Percentiles rank a stretch among this genome's conserved stretches.
Evolutionary conservation across 2,113 vertebrate species (phyloP).

Genomic region (Chionis minor): DNA sequence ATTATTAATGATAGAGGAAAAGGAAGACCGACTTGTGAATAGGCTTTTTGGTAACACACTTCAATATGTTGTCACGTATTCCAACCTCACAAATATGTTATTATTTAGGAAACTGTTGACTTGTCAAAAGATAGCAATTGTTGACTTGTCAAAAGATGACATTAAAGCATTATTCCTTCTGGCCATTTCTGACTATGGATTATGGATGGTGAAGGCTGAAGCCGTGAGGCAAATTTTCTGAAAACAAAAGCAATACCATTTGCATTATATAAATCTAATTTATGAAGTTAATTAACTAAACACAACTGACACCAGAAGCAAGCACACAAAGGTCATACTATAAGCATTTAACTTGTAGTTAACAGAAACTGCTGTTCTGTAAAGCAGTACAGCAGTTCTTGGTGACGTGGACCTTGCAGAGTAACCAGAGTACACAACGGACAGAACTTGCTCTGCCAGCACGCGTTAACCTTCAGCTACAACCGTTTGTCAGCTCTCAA

Average conservation of each 20-base stretch:
- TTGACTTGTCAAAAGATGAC: not conserved
- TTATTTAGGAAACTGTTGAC: not conserved
- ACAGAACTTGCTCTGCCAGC: not conserved
- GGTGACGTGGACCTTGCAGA: not conserved
- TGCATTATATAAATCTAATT: not conserved
- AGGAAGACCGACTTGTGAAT: not conserved
- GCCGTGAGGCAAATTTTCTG: not conserved
- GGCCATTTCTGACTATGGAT: not conserved
- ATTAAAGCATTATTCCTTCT: not conserved
- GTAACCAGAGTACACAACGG: not conserved
- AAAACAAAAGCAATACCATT: not conserved
- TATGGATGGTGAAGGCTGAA: not conserved
- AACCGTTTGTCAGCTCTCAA: not conserved
- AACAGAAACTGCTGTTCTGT: not conserved
- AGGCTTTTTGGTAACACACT: not conserved
- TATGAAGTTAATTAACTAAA: not conserved
- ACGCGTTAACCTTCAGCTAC: not conserved
- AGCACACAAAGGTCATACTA: not conserved
- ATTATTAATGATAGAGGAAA: not conserved
- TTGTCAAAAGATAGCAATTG: not conserved
- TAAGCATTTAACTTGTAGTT: not conserved
- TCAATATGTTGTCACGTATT: not conserved
- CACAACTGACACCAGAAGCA: not conserved
- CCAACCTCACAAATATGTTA: not conserved
- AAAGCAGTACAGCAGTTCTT: not conserved